Conservation (phyloP, 2,113 vertebrate species). For the zebrafish (Danio rerio) region DNA sequence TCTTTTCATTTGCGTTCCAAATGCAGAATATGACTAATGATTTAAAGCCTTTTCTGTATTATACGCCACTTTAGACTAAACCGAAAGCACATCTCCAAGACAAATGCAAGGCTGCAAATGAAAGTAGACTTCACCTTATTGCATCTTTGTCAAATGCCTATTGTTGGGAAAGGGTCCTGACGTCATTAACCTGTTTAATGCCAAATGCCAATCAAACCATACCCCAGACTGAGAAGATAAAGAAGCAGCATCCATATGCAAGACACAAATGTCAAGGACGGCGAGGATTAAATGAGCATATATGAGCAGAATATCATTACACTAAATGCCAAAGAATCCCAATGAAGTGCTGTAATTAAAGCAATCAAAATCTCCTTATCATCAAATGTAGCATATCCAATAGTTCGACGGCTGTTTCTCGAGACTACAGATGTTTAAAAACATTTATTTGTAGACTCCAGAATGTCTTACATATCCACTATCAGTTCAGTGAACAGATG, state of each 20-base stretch:
- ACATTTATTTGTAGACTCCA: not conserved
- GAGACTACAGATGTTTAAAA: not conserved
- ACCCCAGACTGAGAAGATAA: slow-evolving; percentile 26
- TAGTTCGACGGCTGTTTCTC: not conserved
- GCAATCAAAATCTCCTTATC: slow-evolving; percentile 10
- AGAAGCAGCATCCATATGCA: slow-evolving; percentile 29
- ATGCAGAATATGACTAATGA: not conserved
- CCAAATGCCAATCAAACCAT: slow-evolving; percentile 26
- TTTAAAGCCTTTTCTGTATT: not conserved
- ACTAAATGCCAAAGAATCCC: slow-evolving; percentile 5
- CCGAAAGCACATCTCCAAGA: not conserved
- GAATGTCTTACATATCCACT: not conserved
- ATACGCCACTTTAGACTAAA: not conserved
- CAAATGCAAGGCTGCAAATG: not conserved
- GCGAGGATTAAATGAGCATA: not conserved
- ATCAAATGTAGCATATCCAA: not conserved
- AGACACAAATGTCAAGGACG: slow-evolving; percentile 28
- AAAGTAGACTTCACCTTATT: not conserved
- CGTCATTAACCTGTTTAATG: slow-evolving; percentile 35
- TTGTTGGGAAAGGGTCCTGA: not conserved
- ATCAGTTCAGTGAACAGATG: not conserved
- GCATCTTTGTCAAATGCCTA: not conserved
- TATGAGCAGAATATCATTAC: slow-evolving; percentile 26
- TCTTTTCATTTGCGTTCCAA: not conserved
- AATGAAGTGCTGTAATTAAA: slow-evolving; percentile 11